Percentiles rank a stretch among this genome's conserved stretches.
These are phyloP conservation scores for Pogoniulus pusillus DNA, from an alignment of 2,797 vertebrate genomes.

Conservation along the genomic window DNA sequence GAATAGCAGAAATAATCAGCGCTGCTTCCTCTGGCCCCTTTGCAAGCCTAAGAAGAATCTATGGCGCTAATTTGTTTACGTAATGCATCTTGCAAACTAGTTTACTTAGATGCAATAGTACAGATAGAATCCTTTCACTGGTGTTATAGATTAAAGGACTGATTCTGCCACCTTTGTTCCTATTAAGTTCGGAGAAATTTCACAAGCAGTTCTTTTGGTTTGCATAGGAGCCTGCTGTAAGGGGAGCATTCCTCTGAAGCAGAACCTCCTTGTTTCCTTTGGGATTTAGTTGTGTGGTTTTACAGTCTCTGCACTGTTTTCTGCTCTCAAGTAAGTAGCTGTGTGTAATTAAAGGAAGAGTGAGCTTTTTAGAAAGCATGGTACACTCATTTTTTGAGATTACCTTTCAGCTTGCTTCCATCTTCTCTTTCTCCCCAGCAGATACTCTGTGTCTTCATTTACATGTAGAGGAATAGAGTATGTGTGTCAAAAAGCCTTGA, in stretches of 20 bases:
- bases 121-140: background rate
- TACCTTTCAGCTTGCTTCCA: background rate
- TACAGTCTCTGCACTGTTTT: background rate
- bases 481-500: background rate
- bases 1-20: conserved; percentile 6
- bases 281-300: background rate
- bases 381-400: background rate
- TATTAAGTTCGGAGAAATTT: background rate
- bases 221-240: background rate
- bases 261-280: background rate
- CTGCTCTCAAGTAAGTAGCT: background rate
- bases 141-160: background rate
- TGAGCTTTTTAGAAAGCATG: background rate
- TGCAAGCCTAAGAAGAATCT: conserved; percentile 28
- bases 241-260: background rate
- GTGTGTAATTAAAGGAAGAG: background rate
- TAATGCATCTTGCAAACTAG: conserved; percentile 25
- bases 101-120: background rate
- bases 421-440: background rate
- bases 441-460: background rate
- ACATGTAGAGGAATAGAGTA: background rate
- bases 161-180: background rate
- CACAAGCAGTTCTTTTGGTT: background rate
- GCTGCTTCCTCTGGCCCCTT: conserved; percentile 19
- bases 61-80: conserved; percentile 29